Evolutionary conservation across 2,797 vertebrate species (phyloP).

Genomic region (Anguilla pacifica): DNA sequence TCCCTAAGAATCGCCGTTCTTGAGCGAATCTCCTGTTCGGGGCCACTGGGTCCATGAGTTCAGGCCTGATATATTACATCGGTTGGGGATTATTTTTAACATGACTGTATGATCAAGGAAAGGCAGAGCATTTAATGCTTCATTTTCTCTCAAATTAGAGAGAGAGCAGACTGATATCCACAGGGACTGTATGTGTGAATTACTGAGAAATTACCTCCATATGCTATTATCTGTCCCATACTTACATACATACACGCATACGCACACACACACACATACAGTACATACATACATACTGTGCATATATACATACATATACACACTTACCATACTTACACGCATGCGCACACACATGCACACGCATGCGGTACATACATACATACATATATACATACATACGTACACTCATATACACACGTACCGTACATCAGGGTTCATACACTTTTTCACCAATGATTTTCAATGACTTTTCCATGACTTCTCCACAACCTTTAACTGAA

Average conservation of each 20-base stretch:
- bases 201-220: not conserved
- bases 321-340: too few relatives aligned
- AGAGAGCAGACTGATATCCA: not conserved
- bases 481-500: too few relatives aligned
- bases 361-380: too few relatives aligned
- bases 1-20: not conserved
- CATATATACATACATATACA: too few relatives aligned
- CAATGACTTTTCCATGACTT: too few relatives aligned
- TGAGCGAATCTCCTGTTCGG: not conserved
- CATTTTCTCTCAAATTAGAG: not conserved
- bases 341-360: too few relatives aligned
- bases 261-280: too few relatives aligned
- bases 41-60: not conserved
- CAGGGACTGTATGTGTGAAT: not conserved
- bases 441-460: too few relatives aligned
- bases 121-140: not conserved
- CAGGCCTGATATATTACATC: not conserved
- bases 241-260: not conserved
- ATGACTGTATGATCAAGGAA: not conserved
- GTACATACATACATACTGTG: too few relatives aligned
- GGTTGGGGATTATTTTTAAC: not conserved
- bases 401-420: too few relatives aligned
- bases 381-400: too few relatives aligned
- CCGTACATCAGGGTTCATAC: too few relatives aligned
- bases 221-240: not conserved